Base-by-base conservation (phyloP, 30 jellyfish, hydroid and myxozoan genomes). In the Aurelia aurita region DNA sequence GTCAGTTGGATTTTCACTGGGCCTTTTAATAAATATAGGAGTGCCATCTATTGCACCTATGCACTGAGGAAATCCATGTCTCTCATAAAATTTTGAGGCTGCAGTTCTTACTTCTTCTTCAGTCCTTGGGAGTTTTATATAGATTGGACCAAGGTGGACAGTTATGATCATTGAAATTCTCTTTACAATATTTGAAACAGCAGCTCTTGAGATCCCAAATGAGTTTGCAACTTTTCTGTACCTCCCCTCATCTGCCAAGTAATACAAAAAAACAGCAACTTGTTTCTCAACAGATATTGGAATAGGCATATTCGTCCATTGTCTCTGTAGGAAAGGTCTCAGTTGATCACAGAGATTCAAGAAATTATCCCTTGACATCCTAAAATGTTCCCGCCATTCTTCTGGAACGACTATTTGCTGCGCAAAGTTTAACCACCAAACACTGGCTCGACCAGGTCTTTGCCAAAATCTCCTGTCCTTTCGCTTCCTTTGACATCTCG, bases 11-110 rank as follows among this genome's bases (percentile, higher is more conserved):
- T 72, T 72, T 35, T 61, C 87, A 21, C 46, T 29, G 0, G 91
- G 91, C 65, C 57, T 65, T 69, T 58, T 69, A 21, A 87, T 77
- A 28, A 26, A 29, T 20, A 87, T 68, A 60, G 67, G 87, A 26
- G 91, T 66, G 14, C 82, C 91, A 72, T 77, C 91, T 28, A 87
- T 71, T 8, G 96, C 92, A 23, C 96, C 96, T 34, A 75, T 64
- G 65, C 96, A 86, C 66, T 86, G 90, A 19, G 90, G 96, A 75
- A 86, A 86, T 15, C 96, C 86, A 58, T 64, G 89, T 46, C 46
- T 75, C 20, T 46, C 63, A 9, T 74, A 16, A 74, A 86, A 58
- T 8, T 63, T 86, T 65, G 46, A n/a, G 26, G 74, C 77, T 18
- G 29, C 14, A 14, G 72, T 16, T 26, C 15, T 22, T 6, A 72